These are phyloP conservation scores for Craseonycteris thonglongyai DNA, from an alignment of 2,113 vertebrate species.

Conservation along the genomic window DNA sequence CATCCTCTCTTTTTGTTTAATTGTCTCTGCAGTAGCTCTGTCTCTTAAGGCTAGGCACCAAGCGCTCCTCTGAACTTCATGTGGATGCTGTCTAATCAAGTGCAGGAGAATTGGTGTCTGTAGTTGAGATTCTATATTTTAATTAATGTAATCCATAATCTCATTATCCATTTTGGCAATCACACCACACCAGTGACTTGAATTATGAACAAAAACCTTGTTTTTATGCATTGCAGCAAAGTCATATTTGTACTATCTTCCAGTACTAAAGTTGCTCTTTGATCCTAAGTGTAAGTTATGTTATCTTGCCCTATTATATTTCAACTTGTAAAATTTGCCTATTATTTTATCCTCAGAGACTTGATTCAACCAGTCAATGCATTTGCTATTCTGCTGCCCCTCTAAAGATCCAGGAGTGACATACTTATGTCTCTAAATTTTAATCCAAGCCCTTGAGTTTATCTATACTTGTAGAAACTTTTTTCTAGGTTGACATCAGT, in stretches of 20 bases:
- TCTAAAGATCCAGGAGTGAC: not conserved
- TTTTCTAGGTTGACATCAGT: not conserved
- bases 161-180: not conserved
- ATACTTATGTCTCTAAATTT: not conserved
- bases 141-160: not conserved
- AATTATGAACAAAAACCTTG: not conserved
- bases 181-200: not conserved
- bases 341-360: not conserved
- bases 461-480: not conserved
- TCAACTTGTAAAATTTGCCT: not conserved
- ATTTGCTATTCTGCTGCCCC: not conserved
- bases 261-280: not conserved
- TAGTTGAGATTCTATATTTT: constrained; percentile 1
- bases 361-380: not conserved
- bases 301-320: not conserved
- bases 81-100: not conserved
- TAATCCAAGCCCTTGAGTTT: not conserved
- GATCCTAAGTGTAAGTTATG: not conserved
- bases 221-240: not conserved
- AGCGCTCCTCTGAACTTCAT: not conserved
- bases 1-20: not conserved
- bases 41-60: not conserved
- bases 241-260: not conserved
- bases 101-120: not conserved
- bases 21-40: not conserved